These are phyloP conservation scores for Clistopyga incitator DNA, from an alignment of 2,888 invertebrate species.

Conservation along the genomic window DNA sequence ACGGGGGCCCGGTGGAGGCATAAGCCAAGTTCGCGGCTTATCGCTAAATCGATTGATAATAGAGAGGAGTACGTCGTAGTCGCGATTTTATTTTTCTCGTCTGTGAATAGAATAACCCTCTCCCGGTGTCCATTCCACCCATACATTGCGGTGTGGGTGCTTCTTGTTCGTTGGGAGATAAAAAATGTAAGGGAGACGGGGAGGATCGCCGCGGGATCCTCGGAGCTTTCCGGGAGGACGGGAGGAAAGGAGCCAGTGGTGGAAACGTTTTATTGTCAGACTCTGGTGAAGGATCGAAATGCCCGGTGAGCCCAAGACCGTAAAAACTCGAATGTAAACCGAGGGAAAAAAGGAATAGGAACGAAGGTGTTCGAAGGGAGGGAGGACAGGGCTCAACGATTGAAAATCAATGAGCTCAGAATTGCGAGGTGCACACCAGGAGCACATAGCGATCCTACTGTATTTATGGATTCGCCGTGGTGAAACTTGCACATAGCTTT, in stretches of 20 bases:
- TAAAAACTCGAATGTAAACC: conserved; percentile 29
- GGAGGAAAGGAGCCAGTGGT: background rate
- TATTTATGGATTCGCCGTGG: conserved; percentile 67
- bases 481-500: conserved; percentile 56
- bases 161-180: background rate
- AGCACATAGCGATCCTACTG: conserved; percentile 39
- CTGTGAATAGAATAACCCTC: conserved; percentile 38
- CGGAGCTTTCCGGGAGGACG: background rate
- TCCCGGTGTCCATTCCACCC: background rate
- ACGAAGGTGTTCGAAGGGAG: conserved; percentile 14
- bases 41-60: conserved; percentile 50
- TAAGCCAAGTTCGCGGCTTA: conserved; percentile 10
- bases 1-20: background rate
- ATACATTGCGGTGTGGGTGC: background rate
- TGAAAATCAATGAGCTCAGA: conserved; percentile 78
- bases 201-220: background rate
- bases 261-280: conserved; percentile 57
- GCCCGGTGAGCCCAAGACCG: conserved; percentile 34
- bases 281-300: conserved; percentile 32
- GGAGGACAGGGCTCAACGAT: conserved; percentile 60
- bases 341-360: conserved; percentile 25
- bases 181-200: conserved; percentile 1
- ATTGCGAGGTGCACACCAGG: conserved; percentile 69
- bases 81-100: conserved; percentile 23
- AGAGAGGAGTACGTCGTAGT: conserved; percentile 8